phyloP scores from a whole-genome alignment of 1,140 invertebrate genomes.

The Cydia pomonella region DNA sequence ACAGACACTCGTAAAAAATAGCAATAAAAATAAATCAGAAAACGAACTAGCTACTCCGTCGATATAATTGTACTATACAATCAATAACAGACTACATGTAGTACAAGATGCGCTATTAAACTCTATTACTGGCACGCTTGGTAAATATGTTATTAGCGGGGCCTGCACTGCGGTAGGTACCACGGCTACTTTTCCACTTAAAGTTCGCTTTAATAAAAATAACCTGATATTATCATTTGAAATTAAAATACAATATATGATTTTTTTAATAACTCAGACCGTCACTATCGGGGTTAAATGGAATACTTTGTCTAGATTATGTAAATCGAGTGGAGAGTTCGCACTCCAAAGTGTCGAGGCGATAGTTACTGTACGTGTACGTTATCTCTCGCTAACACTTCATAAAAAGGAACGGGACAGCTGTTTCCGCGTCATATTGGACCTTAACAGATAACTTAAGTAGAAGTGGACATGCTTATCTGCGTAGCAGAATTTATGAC shows the following conservation, averaged over 20 bases:
- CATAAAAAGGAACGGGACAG: neutral
- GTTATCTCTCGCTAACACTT: neutral
- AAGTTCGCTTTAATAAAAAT: neutral
- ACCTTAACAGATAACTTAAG: too few species aligned
- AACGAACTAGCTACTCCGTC: neutral
- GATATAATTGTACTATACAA: conserved; percentile 26
- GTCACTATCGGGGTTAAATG: neutral
- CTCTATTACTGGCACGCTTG: conserved; percentile 24
- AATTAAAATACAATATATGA: neutral
- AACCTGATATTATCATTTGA: neutral
- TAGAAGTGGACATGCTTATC: too few species aligned
- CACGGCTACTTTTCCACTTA: neutral
- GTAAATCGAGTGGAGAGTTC: neutral
- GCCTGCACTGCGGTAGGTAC: neutral
- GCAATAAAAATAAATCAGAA: conserved; percentile 32
- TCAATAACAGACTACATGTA: conserved; percentile 25
- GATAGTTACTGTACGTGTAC: neutral
- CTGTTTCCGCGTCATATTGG: too few species aligned
- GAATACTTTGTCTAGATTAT: conserved; percentile 1
- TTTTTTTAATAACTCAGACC: neutral
- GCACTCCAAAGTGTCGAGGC: neutral
- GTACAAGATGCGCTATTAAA: conserved; percentile 28
- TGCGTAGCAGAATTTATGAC: neutral
- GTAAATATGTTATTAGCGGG: conserved; percentile 27
- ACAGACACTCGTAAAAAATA: conserved; percentile 24